Evolutionary conservation across 2,888 invertebrate species (phyloP).

Genomic region (Drosophila subsilvestris): DNA sequence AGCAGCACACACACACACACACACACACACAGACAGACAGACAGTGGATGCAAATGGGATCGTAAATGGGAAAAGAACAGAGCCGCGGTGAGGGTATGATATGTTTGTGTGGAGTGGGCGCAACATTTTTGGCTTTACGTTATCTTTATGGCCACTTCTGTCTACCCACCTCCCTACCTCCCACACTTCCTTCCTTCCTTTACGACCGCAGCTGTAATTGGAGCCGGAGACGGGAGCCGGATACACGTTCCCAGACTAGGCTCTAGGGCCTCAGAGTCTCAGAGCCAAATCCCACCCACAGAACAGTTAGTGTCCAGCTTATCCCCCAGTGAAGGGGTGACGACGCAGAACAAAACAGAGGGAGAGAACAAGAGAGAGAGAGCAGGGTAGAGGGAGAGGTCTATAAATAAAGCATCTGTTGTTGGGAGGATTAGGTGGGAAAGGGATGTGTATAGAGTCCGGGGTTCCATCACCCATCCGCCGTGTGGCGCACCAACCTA

Average conservation of each 20-base stretch:
- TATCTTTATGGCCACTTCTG: conserved; percentile 68
- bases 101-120: background rate
- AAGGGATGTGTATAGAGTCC: conserved; percentile 1
- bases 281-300: background rate
- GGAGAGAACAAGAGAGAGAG: background rate
- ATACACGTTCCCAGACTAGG: background rate
- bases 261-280: background rate
- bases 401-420: conserved; percentile 41
- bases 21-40: conserved; percentile 1
- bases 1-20: too few species aligned
- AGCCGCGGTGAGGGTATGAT: background rate
- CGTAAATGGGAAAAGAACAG: background rate
- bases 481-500: conserved; percentile 29
- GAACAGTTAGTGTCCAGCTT: conserved; percentile 9
- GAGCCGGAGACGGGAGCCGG: conserved; percentile 33
- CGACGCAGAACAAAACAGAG: background rate
- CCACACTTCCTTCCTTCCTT: conserved; percentile 7
- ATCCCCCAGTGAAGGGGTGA: conserved; percentile 7
- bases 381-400: background rate
- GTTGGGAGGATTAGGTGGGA: conserved; percentile 24
- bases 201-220: conserved; percentile 45
- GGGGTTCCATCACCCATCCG: conserved; percentile 34
- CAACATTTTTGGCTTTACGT: conserved; percentile 50
- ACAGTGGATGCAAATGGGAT: conserved; percentile 16
- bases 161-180: conserved; percentile 48